These are phyloP conservation scores for Leucania comma DNA, from an alignment of 2,888 invertebrate species.

Conservation along the genomic window DNA sequence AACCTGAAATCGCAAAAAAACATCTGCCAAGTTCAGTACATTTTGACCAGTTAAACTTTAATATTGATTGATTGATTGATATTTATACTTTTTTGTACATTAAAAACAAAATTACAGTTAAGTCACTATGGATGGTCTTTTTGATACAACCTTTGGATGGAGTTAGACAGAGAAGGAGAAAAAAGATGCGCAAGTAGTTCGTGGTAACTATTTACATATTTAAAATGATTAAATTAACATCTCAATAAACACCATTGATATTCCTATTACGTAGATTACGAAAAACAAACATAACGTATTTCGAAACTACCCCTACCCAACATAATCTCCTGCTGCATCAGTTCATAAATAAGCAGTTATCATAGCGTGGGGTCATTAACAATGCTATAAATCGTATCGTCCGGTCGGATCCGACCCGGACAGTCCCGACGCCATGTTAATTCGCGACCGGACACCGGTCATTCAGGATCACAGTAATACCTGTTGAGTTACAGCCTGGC, in stretches of 20 bases:
- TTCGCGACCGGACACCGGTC: conserved; percentile 82
- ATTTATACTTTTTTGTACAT: no score
- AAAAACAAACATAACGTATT: conserved; percentile 19
- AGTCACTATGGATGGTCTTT: no score
- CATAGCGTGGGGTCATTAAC: conserved; percentile 74
- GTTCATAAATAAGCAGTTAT: conserved; percentile 69
- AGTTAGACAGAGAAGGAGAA: no score
- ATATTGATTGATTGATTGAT: no score
- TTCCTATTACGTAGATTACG: background rate
- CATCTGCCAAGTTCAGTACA: no score
- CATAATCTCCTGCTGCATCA: conserved; percentile 52
- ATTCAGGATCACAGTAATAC: conserved; percentile 86
- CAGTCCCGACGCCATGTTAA: conserved; percentile 78
- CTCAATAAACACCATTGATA: conserved; percentile 14
- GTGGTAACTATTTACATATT: no score
- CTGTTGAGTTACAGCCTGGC: conserved; percentile 88
- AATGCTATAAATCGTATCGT: conserved; percentile 73
- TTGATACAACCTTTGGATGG: no score
- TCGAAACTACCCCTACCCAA: conserved; percentile 35
- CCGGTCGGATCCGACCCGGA: conserved; percentile 53
- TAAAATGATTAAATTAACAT: conserved; percentile 25
- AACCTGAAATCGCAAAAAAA: no score
- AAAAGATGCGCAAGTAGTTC: no score
- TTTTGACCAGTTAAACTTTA: no score
- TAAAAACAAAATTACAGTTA: no score